Evolutionary conservation across 1,140 invertebrate species (phyloP), one percentile per base, ranked within the genome.

Genomic region (Penaeus chinensis): DNA sequence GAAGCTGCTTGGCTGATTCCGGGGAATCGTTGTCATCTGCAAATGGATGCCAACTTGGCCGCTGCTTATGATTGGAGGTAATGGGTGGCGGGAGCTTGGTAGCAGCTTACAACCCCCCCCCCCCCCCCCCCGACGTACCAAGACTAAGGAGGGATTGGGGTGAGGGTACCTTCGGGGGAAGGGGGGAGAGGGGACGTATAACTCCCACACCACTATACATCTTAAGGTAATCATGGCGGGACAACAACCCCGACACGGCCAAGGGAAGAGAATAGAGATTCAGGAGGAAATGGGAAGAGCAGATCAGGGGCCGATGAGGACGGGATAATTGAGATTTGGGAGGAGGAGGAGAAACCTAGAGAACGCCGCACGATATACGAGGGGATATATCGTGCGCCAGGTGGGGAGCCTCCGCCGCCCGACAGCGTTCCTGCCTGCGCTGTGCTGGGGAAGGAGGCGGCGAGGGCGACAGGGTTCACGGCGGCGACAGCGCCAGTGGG

Each of bases 41-140:
- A 82, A 82, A 82, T 82, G 81, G 81, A 62, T 82, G 81, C 81
- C 81, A 82, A 82, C 81, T 82, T 54, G 81, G 27, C 63, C 81
- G 81, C 81, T 82, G 81, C 81, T 69, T 82, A 82, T 82, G 81
- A 82, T 82, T 82, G 81, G 63, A 37, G 81, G 81, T 82, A 82
- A 82, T 82, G 81, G 81, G 19, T 27, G 27, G 63, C 18, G 65
- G 81, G 62, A 65, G 62, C 61, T 60, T n/a, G 47, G 47, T 60
- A n/a, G 32, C 22, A 42, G 47, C 47, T 24, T 79, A 16, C 42
- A 60, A 0, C 22, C 1, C 19, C 20, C n/a, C 3, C 42, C 27
- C 11, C 62, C 79, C 11, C 24, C 79, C n/a, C n/a, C 79, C 79
- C 32, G 0, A 1, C 63, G 4, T 24, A 7, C 63, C 66, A 71